Evolutionary conservation across 1,140 invertebrate species (phyloP).

Genomic region (Nephila pilipes): DNA sequence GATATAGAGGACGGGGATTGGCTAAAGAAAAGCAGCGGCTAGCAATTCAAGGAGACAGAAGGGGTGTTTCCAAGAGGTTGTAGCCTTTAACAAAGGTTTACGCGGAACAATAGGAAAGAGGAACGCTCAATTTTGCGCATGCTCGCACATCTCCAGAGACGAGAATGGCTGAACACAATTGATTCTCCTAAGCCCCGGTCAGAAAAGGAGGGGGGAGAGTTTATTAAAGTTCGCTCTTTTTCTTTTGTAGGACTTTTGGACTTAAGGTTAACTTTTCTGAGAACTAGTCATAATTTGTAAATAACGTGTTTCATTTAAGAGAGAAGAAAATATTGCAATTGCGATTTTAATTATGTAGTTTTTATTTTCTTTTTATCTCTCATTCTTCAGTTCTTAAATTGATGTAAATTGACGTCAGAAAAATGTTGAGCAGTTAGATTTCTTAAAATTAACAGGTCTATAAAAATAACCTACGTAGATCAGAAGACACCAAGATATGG

Average conservation of each 20-base stretch:
- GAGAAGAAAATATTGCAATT: too few species aligned
- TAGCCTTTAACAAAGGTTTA: conserved; percentile 60
- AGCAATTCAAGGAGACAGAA: conserved; percentile 38
- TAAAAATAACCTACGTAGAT: too few species aligned
- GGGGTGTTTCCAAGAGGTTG: conserved; percentile 65
- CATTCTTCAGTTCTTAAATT: too few species aligned
- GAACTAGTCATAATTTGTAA: too few species aligned
- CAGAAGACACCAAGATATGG: too few species aligned
- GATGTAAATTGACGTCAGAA: too few species aligned
- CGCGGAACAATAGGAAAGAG: conserved; percentile 62
- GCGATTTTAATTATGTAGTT: too few species aligned
- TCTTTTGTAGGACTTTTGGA: background rate
- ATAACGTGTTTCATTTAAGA: too few species aligned
- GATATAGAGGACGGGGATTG: conserved; percentile 29
- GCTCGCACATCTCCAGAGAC: conserved; percentile 20
- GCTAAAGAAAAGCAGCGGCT: background rate
- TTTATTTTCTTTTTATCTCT: too few species aligned
- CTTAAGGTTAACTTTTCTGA: too few species aligned
- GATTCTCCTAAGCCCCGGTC: conserved; percentile 36
- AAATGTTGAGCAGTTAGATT: too few species aligned
- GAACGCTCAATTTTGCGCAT: conserved; percentile 54
- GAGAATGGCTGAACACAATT: conserved; percentile 58
- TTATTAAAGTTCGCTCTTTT: background rate
- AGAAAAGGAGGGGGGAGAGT: background rate
- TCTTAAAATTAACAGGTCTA: too few species aligned